Base-by-base conservation (phyloP, 2,113 vertebrate species). In the Bubo blakistoni region DNA sequence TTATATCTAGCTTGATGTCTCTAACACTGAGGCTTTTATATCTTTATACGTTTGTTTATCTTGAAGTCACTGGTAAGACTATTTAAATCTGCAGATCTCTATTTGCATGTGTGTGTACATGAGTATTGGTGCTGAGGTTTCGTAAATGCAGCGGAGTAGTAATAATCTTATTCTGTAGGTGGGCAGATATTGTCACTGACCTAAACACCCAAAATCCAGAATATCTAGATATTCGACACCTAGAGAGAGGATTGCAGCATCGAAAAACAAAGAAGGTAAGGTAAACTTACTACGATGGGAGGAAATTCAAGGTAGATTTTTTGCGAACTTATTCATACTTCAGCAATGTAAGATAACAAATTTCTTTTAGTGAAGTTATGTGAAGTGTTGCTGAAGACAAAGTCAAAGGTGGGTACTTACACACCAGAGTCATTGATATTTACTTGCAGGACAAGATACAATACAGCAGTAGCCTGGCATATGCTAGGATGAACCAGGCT, bases 141-240 rank as follows among this genome's bases (percentile, higher is more conserved):
- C 27, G 5, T 74, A 55, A 86, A 55, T 63, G 65, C 77, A 70
- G 24, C 42, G 57, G 22, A 77, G n/a, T 57, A 57, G 34, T 72
- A 81, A 79, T 81, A 44, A 51, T 83, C 40, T 89, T 92, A 42
- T 61, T 94, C 61, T 93, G 8, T 76, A 99, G 99, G 81, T 99
- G 99, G 99, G 65, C 98, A 83, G 99, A 99, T 96, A 99, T 99
- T 81, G 99, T 99, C 95, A 99, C 98, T 44, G 99, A 99, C 94
- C 98, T 99, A 59, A 99, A 99, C 94, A 99, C 99, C 57, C 99
- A 99, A 94, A 99, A 99, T 92, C 99, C 99, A 83, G 99, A 99
- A 79, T 99, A 99, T 94, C 95, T 99, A 96, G 99, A 99, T 95
- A 99, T 99, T 90, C 99, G 99, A 54, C 99, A 99, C 94, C 98